Percentiles rank a stretch among this genome's conserved stretches.
These are phyloP conservation scores for Zaprionus tsacasi DNA, from an alignment of 1,140 invertebrate genomes.

Conservation along the genomic window DNA sequence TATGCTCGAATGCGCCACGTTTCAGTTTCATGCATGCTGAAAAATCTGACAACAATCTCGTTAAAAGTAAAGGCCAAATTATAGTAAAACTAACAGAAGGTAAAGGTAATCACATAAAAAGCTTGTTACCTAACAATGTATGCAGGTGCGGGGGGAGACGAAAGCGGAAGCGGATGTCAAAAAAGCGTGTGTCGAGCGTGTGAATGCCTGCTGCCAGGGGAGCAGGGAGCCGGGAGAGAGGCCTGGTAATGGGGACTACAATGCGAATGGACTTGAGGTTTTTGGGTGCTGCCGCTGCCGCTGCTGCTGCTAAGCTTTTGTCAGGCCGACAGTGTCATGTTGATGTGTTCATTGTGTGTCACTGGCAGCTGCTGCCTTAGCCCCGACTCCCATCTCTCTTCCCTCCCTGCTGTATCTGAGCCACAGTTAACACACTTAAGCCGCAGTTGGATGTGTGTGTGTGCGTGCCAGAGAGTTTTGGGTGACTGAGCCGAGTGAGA, in stretches of 20 bases:
- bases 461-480: slow-evolving; percentile 26
- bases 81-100: slow-evolving; percentile 80
- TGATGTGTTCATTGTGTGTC: slow-evolving; percentile 72
- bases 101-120: slow-evolving; percentile 81
- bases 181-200: slow-evolving; percentile 65
- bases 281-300: slow-evolving; percentile 1
- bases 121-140: slow-evolving; percentile 77
- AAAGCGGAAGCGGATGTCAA: slow-evolving; percentile 63
- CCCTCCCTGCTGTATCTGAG: slow-evolving; percentile 11
- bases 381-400: slow-evolving; percentile 7
- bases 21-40: slow-evolving; percentile 49
- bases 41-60: slow-evolving; percentile 74
- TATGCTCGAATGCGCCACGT: slow-evolving; percentile 45
- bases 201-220: slow-evolving; percentile 55
- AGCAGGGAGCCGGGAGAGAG: background rate
- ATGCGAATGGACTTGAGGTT: slow-evolving; percentile 26
- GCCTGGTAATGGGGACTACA: background rate
- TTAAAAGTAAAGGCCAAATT: slow-evolving; percentile 81
- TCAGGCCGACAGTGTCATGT: slow-evolving; percentile 77
- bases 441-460: slow-evolving; percentile 56
- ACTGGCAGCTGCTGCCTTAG: slow-evolving; percentile 67
- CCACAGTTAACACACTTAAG: slow-evolving; percentile 63
- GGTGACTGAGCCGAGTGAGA: background rate
- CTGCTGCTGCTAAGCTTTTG: slow-evolving; percentile 65
- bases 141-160: slow-evolving; percentile 35